Conservation (phyloP, 2,888 invertebrate species). For the Epirrita christyi region DNA sequence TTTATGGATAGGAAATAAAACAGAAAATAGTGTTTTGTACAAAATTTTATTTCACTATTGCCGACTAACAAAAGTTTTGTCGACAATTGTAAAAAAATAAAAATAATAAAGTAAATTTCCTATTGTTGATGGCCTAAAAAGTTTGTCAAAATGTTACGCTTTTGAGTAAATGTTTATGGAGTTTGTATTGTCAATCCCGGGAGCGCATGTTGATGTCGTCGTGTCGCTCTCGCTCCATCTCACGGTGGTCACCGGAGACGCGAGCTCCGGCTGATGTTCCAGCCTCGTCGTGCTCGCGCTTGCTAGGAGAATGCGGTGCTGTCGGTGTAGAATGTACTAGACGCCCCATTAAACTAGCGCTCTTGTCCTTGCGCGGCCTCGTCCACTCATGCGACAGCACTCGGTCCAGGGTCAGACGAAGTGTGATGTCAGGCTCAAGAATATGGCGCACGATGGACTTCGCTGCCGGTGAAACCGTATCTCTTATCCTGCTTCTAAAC, state of each 20-base stretch:
- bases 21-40: constrained; percentile 44
- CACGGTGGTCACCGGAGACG: constrained; percentile 78
- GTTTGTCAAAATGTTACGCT: constrained; percentile 54
- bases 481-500: constrained; percentile 89
- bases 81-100: constrained; percentile 77
- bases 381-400: constrained; percentile 92
- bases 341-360: constrained; percentile 84
- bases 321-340: constrained; percentile 86
- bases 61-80: constrained; percentile 76
- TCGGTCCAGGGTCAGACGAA: constrained; percentile 90
- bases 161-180: constrained; percentile 34
- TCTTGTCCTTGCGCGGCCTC: constrained; percentile 85
- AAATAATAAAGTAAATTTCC: constrained; percentile 74
- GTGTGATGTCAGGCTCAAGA: constrained; percentile 93
- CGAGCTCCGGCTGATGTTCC: constrained; percentile 75
- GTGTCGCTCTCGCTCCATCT: constrained; percentile 73
- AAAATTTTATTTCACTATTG: constrained; percentile 75
- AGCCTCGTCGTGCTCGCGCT: constrained; percentile 73
- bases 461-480: constrained; percentile 88
- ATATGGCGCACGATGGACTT: constrained; percentile 92
- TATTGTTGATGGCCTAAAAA: constrained; percentile 66
- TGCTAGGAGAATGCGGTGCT: constrained; percentile 66
- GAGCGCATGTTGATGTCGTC: constrained; percentile 77
- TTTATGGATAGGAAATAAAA: constrained; percentile 5
- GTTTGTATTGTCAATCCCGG: constrained; percentile 55